Evolutionary conservation across 2,888 invertebrate species (phyloP).

Genomic region (Acrocyrtus sp.): DNA sequence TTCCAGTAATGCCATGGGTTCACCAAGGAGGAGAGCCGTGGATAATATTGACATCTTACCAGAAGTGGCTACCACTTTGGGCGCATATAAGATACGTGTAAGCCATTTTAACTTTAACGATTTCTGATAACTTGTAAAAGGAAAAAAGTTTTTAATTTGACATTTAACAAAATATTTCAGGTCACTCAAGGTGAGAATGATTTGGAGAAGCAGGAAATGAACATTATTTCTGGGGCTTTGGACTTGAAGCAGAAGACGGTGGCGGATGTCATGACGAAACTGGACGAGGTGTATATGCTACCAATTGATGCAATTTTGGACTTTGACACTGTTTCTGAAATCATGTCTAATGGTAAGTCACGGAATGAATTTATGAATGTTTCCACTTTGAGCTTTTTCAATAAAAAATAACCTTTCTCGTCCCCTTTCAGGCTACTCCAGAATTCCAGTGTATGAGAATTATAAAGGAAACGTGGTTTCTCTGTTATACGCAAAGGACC

Average conservation of each 20-base stretch:
- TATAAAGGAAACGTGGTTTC: constrained; percentile 68
- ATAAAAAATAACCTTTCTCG: background rate
- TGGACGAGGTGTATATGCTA: constrained; percentile 72
- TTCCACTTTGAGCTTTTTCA: background rate
- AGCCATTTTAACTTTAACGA: too few relatives aligned
- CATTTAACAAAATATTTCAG: too few relatives aligned
- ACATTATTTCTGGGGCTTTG: constrained; percentile 72
- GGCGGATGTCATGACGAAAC: constrained; percentile 71
- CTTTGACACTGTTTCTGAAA: constrained; percentile 72
- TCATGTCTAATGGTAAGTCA: constrained; percentile 68
- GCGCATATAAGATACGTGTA: too few relatives aligned
- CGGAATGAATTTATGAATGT: background rate
- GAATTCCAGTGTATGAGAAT: constrained; percentile 71
- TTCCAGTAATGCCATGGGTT: constrained; percentile 62
- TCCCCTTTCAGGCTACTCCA: constrained; percentile 69
- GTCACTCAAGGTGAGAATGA: constrained; percentile 66
- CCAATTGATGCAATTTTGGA: constrained; percentile 69
- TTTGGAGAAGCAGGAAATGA: constrained; percentile 68
- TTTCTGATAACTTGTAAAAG: too few relatives aligned
- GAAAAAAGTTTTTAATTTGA: too few relatives aligned
- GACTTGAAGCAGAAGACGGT: constrained; percentile 71
- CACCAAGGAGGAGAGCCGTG: constrained; percentile 60
- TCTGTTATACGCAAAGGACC: constrained; percentile 72
- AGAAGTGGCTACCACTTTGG: constrained; percentile 76
- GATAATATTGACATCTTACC: constrained; percentile 53